Conservation (phyloP, 2,888 invertebrate genomes). For the Conus canariensis region DNA sequence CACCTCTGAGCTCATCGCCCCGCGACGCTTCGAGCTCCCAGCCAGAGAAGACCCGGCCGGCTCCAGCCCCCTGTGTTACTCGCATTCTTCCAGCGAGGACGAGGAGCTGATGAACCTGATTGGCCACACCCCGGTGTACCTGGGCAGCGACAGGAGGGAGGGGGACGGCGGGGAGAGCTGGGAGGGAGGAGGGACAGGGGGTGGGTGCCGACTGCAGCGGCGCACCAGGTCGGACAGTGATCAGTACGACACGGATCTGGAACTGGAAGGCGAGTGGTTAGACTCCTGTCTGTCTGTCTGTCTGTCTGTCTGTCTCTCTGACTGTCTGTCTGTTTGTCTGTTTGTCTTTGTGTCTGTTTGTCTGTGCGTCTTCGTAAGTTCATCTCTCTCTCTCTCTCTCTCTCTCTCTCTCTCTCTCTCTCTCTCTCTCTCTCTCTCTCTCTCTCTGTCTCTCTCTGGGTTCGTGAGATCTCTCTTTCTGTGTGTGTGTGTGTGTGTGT, state of each 20-base stretch:
- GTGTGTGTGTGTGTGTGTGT: too few relatives aligned
- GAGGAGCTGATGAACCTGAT: conserved; percentile 20
- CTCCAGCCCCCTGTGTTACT: background rate
- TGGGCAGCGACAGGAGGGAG: background rate
- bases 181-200: background rate
- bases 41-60: background rate
- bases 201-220: background rate
- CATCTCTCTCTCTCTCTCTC: too few relatives aligned
- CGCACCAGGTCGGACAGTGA: conserved; percentile 29
- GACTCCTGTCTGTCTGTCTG: background rate
- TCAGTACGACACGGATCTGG: conserved; percentile 49
- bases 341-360: background rate
- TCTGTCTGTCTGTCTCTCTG: background rate
- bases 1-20: background rate
- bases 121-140: background rate
- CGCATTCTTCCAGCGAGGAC: conserved; percentile 1
- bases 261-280: conserved; percentile 40
- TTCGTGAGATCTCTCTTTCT: too few relatives aligned
- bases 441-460: too few relatives aligned
- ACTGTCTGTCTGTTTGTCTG: background rate
- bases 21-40: background rate
- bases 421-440: too few relatives aligned
- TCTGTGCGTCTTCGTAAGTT: background rate
- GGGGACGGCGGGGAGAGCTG: background rate
- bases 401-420: too few relatives aligned